Evolutionary conservation across 2,888 invertebrate genomes (phyloP), one percentile per base, ranked within the genome.

Genomic region (Dynastes tityus): DNA sequence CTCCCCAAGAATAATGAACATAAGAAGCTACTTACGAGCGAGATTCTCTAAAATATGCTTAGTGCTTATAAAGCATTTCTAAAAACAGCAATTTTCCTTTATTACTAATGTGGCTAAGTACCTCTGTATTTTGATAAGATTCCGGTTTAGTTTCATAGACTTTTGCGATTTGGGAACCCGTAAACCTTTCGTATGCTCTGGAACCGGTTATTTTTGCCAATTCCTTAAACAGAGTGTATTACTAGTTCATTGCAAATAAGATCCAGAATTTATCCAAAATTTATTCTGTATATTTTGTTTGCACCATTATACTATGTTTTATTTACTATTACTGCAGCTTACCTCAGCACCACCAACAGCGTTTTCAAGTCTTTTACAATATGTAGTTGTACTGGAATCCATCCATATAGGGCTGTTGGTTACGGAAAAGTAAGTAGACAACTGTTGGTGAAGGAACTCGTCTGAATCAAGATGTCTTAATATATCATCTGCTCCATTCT

Each of bases 131-230:
- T 82, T 92, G 91, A 87, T 95, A 97, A 0, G 92, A 92, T 80
- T 93, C 92, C 11, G 91, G 92, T 83, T 92, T 92, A 0, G 91
- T 93, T 85, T 95, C 93, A 82, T 90, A 92, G 82, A 98, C 92
- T 91, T 98, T 98, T 51, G 96, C 94, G 84, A 99, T 98, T 90
- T 99, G 99, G 2, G 95, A 91, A 2, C 96, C 98, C 0, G 98
- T 98, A 89, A 98, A 98, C 77, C 97, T 91, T 88, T 97, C 96
- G 89, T 95, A 96, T 0, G 95, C 97, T 80, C 94, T 90, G 0
- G 97, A 97, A 0, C 97, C 97, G 5, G 97, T 97, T 73, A 96
- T 91, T 85, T 92, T 91, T 0, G 96, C 93, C 77, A 97, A 88
- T 89, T 92, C 92, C 96, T 95, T 86, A 64, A 88, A 86, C 16